Evolutionary conservation across 2,797 vertebrate species (phyloP), one percentile per base, ranked within the genome.

Genomic region (Gymnocypris eckloni): DNA sequence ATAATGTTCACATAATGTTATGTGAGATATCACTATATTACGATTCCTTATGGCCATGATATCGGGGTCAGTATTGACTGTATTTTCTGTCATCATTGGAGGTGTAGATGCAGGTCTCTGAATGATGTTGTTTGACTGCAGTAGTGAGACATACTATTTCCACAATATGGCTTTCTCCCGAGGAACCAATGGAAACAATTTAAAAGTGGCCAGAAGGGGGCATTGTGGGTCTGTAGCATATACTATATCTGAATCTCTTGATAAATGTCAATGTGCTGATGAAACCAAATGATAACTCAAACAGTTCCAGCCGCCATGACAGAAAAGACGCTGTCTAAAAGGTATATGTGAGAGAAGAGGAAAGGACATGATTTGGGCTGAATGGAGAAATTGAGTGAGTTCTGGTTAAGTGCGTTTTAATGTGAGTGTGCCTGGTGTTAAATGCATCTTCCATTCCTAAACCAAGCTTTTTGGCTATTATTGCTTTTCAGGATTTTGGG

Each of bases 201-300:
- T 15, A 10, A 13, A 5, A 37, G 61, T 56, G 20, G 67, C 82
- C 92, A 91, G 56, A 81, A 90, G 92, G 88, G 90, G 89, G 91
- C 87, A 90, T 87, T 91, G 87, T 79, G 81, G 86, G 78, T 88
- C 90, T 88, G 81, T 75, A 75, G 22, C 33, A 48, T 43, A 59
- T 39, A 50, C 72, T 43, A 22, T 28, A 45, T 59, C 48, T 18
- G 48, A 54, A 43, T 81, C 66, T 81, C 81, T 72, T 87, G 87
- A 87, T 90, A 81, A 87, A 85, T 72, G 76, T 73, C 64, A 64
- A 22, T 81, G 85, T 85, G 88, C 83, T 89, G 89, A 91, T 91
- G 90, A 89, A 90, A 91, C 86, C 89, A 85, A 86, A 88, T 52
- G 89, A 87, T 91, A 89, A 87, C 84, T 87, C 81, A 70, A 61